These are phyloP conservation scores for Clytia hemisphaerica DNA, from an alignment of 30 jellyfish, hydroid and myxozoan genomes.

Conservation along the genomic window DNA sequence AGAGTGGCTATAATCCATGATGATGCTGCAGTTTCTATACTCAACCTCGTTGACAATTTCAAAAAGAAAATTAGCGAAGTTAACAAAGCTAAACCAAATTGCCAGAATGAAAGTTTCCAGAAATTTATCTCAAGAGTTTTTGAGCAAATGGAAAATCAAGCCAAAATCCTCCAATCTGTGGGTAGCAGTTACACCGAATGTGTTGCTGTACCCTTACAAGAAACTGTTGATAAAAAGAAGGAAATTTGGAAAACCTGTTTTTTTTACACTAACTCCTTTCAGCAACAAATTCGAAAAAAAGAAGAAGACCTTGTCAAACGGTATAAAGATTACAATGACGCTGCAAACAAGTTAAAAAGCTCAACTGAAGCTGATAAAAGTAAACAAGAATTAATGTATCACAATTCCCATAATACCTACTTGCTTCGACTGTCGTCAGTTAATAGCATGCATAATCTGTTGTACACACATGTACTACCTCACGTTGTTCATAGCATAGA, in stretches of 20 bases:
- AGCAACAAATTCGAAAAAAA: constrained; percentile 35
- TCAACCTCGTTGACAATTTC: constrained; percentile 48
- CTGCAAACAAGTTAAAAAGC: constrained; percentile 6
- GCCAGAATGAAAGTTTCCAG: constrained; percentile 25
- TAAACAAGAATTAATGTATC: constrained; percentile 47
- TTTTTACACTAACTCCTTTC: constrained; percentile 15
- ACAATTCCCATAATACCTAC: constrained; percentile 81
- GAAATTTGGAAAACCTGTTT: constrained; percentile 42
- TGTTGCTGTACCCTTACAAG: constrained; percentile 25
- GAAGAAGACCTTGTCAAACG: constrained; percentile 37
- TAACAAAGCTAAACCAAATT: constrained; percentile 10
- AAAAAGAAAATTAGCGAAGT: constrained; percentile 59
- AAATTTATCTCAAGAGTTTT: constrained; percentile 11
- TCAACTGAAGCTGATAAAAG: neutral
- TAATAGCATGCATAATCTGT: constrained; percentile 63
- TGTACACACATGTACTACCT: constrained; percentile 57
- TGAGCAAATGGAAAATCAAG: constrained; percentile 33
- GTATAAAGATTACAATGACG: constrained; percentile 18
- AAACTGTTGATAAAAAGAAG: constrained; percentile 30
- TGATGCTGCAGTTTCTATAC: constrained; percentile 53
- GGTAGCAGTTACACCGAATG: constrained; percentile 25
- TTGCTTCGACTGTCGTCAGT: constrained; percentile 71
- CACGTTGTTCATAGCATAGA: constrained; percentile 54
- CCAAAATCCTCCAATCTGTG: constrained; percentile 22
- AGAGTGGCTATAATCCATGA: constrained; percentile 69